These are phyloP conservation scores for Hippocampus mohnikei DNA, from an alignment of 2,113 vertebrate species.

Conservation along the genomic window DNA sequence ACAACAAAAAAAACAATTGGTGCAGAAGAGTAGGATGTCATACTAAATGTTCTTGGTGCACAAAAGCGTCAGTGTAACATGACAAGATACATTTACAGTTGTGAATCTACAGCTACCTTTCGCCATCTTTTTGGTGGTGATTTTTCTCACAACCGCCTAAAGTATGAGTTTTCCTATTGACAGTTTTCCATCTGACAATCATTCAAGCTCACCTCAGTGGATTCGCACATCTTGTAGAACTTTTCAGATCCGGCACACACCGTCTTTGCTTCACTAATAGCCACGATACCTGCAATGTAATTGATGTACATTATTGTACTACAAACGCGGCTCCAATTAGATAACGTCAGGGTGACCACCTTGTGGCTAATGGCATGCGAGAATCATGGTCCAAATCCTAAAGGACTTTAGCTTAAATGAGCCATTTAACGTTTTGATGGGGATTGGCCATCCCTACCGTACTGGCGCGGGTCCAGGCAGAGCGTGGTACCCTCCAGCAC, in stretches of 20 bases:
- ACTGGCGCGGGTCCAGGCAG: slow-evolving; percentile 95
- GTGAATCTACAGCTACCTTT: no score
- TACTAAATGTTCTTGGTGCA: no score
- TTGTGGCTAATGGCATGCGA: slow-evolving; percentile 28
- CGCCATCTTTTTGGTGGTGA: no score
- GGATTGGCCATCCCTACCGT: slow-evolving; percentile 70
- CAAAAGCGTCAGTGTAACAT: no score
- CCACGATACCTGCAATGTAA: slow-evolving; percentile 82
- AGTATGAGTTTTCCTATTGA: no score
- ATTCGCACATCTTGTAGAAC: slow-evolving; percentile 94
- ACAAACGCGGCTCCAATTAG: not conserved
- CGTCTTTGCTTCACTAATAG: slow-evolving; percentile 87
- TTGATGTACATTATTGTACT: not conserved
- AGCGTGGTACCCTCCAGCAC: slow-evolving; percentile 83
- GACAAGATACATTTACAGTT: no score
- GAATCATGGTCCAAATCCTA: slow-evolving; percentile 21
- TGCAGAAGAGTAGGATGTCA: no score
- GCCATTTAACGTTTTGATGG: not conserved
- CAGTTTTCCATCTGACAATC: no score
- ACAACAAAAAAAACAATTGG: no score
- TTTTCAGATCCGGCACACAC: slow-evolving; percentile 88
- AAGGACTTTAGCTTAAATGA: slow-evolving; percentile 11
- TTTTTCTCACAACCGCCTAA: no score
- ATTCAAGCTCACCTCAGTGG: slow-evolving; percentile 81
- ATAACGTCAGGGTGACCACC: not conserved